Evolutionary conservation across 2,797 vertebrate species (phyloP).

Genomic region (Vipera latastei): DNA sequence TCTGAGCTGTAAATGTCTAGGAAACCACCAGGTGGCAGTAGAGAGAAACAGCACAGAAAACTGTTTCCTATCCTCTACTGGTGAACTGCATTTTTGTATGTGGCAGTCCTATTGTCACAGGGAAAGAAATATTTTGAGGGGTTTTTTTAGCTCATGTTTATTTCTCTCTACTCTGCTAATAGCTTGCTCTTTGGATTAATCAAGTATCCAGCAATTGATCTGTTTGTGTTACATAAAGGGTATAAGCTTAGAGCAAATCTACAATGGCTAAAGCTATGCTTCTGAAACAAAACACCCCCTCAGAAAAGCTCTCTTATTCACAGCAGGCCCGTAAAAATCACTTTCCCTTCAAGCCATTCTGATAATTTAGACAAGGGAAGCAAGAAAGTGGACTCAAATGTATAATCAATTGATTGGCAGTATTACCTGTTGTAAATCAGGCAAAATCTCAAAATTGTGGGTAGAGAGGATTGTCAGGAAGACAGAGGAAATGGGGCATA

Average conservation of each 20-base stretch:
- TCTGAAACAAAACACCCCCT: conserved; percentile 37
- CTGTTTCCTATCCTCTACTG: background rate
- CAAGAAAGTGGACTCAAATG: background rate
- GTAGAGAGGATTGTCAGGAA: background rate
- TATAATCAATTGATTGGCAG: conserved; percentile 15
- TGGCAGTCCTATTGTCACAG: conserved; percentile 28
- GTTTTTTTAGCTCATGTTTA: conserved; percentile 47
- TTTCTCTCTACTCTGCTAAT: conserved; percentile 55
- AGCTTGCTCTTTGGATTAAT: conserved; percentile 53
- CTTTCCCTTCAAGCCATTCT: background rate
- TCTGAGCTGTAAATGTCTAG: background rate
- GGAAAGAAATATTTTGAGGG: conserved; percentile 32
- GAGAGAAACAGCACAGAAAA: background rate
- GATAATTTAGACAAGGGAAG: conserved; percentile 48
- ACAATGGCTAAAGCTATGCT: conserved; percentile 38
- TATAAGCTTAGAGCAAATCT: conserved; percentile 52
- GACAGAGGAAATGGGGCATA: background rate
- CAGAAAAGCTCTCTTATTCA: conserved; percentile 37
- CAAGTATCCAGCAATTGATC: conserved; percentile 57
- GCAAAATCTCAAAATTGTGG: background rate
- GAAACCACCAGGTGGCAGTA: background rate
- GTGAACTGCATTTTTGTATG: background rate
- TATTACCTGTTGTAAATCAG: background rate
- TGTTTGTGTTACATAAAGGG: conserved; percentile 44
- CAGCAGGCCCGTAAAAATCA: background rate